Percentiles rank a stretch among this genome's conserved stretches.
phyloP scores from a whole-genome alignment of 2,113 vertebrate species.

The Sigmodon hispidus region DNA sequence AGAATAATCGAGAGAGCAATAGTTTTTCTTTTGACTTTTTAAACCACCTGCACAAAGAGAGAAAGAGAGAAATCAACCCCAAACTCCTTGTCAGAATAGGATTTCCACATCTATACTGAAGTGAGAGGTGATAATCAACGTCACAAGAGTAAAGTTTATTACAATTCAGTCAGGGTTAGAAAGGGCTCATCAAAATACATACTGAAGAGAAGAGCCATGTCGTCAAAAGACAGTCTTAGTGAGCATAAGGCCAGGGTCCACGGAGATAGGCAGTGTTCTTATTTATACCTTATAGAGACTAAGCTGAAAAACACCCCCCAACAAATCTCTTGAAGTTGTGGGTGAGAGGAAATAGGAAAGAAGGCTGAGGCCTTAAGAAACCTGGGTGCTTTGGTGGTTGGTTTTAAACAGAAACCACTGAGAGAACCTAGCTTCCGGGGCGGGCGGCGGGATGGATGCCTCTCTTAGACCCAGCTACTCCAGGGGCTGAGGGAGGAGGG shows the following conservation, averaged over 20 bases:
- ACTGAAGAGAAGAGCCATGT: neutral
- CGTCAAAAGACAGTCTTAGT: neutral
- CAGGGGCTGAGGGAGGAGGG: neutral
- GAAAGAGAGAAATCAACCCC: neutral
- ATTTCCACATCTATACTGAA: constrained; percentile 2
- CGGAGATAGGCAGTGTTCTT: neutral
- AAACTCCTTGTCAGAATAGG: neutral
- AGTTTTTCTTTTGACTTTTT: constrained; percentile 42
- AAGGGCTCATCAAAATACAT: neutral
- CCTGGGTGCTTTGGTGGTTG: neutral
- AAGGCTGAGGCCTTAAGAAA: neutral
- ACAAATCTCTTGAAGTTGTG: neutral
- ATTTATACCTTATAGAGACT: neutral
- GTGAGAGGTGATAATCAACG: constrained; percentile 3
- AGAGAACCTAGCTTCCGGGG: neutral
- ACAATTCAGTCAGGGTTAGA: constrained; percentile 37
- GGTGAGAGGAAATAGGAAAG: neutral
- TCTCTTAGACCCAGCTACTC: neutral
- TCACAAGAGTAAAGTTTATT: constrained; percentile 50
- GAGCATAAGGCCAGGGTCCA: neutral
- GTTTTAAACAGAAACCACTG: neutral
- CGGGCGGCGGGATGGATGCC: neutral
- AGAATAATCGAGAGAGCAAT: neutral
- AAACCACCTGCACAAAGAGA: neutral
- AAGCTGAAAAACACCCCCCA: neutral